Evolutionary conservation across 2,797 vertebrate genomes (phyloP).

Genomic region (Schizothorax lantsangensis): DNA sequence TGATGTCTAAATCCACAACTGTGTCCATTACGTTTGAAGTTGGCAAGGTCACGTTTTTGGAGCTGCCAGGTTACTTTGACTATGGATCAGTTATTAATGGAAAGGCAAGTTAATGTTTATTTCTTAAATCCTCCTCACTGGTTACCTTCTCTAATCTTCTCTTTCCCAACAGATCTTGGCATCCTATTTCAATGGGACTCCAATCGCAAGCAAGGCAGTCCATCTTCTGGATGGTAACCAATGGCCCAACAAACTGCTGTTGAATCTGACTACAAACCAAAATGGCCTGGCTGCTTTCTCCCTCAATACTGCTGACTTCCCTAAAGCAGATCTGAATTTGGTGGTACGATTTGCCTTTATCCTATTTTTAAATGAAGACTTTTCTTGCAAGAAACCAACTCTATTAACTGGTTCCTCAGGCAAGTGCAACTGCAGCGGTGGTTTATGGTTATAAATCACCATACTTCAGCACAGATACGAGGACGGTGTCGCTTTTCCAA

Average conservation of each 20-base stretch:
- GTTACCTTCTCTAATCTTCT: not conserved
- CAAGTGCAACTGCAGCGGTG: not conserved
- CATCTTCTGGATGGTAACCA: conserved; percentile 61
- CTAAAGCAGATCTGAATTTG: conserved; percentile 34
- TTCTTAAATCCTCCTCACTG: fast-evolving
- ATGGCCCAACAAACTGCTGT: conserved; percentile 22
- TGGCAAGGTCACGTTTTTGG: conserved; percentile 41
- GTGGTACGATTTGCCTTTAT: conserved; percentile 59
- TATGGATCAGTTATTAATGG: not conserved
- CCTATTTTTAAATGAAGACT: not conserved
- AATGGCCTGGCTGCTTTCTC: conserved; percentile 68
- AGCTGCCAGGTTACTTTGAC: conserved; percentile 29
- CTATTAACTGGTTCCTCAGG: conserved; percentile 69
- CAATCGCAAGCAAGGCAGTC: conserved; percentile 60
- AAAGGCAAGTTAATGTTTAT: conserved; percentile 18
- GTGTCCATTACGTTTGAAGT: conserved; percentile 20
- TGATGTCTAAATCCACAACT: not conserved
- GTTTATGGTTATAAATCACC: fast-evolving
- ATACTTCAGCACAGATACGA: not conserved
- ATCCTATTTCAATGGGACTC: conserved; percentile 61
- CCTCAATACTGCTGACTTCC: conserved; percentile 40
- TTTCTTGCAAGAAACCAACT: not conserved
- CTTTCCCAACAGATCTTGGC: conserved; percentile 58
- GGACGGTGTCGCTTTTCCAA: not conserved
- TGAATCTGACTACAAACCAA: conserved; percentile 70